Evolutionary conservation across 2,888 invertebrate genomes (phyloP), one percentile per base, ranked within the genome.

Genomic region (Cetonia aurata): DNA sequence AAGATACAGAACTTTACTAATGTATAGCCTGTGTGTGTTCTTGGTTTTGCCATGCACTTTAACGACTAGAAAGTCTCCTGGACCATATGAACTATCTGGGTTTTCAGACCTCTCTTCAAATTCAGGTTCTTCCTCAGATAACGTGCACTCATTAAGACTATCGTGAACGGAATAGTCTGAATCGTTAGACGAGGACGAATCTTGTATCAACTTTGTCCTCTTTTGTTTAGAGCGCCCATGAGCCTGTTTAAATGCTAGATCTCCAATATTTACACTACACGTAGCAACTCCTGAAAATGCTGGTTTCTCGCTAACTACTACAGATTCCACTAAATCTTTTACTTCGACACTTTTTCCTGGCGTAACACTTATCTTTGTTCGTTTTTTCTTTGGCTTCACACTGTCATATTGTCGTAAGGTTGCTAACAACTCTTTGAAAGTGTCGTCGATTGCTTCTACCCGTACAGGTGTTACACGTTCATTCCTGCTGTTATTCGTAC

Each of bases 391-490:
- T 44, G 1, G 44, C 44, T 44, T 44, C 3, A 44, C 13, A 44
- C 44, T 10, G 44, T 44, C 6, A 6, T 44, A 44, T 44, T 44
- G 13, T 44, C 44, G 44, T 44, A 44, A 44, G 44, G 6, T 44
- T 44, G 44, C 44, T 44, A 44, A 44, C 13, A 44, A 44, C 44
- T 44, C 44, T 44, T 44, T 44, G 6, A 44, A 44, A 44, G 44
- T 44, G 44, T 44, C 13, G 6, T 44, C 2, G 44, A 44, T 44
- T 1, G 44, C 44, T 44, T 44, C 44, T 44, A 44, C 44, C 44
- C 44, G 44, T 44, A 13, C 44, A 44, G 44, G 13, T 44, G 44
- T 44, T 44, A 44, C 6, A 44, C 44, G 1, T 44, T 44, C 6
- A 44, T 44, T 44, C 6, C 44, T 44, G 44, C 44, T 44, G 6